Conservation (phyloP, 2,797 vertebrate genomes). For the Oceanodroma leucorhoa region DNA sequence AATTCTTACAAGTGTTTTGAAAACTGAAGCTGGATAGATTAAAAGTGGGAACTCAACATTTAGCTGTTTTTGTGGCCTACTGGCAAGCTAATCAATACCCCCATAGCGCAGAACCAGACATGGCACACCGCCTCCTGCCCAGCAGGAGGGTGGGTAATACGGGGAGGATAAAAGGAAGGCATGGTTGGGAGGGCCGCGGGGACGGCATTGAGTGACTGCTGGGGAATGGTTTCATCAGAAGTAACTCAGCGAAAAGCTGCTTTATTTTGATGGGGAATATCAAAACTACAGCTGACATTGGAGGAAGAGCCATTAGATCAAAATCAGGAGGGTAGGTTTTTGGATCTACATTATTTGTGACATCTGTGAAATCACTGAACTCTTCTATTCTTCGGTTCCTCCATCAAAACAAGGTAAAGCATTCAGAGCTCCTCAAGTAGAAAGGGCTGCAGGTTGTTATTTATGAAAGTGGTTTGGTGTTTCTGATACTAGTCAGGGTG, state of each 20-base stretch:
- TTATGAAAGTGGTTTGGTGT: not conserved
- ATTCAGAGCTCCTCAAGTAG: not conserved
- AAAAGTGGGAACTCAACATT: not conserved
- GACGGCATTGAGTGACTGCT: accelerated
- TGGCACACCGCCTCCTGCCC: accelerated
- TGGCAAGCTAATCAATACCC: not conserved
- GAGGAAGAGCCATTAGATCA: not conserved
- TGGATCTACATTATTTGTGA: not conserved
- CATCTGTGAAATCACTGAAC: not conserved
- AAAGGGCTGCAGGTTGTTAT: not conserved
- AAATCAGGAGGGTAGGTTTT: not conserved
- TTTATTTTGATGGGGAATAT: not conserved
- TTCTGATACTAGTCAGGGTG: not conserved
- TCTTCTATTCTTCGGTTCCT: not conserved
- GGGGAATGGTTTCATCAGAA: not conserved
- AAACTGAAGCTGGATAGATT: not conserved
- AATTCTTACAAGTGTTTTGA: not conserved
- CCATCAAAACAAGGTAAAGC: not conserved
- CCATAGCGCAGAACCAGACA: not conserved
- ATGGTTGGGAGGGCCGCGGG: not conserved
- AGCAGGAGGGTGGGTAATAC: not conserved
- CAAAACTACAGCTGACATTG: not conserved
- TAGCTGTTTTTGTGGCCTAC: not conserved
- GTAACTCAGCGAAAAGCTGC: not conserved
- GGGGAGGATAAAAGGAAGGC: not conserved